These are phyloP conservation scores for Troides oblongomaculatus DNA, from an alignment of 2,888 invertebrate genomes.

Conservation along the genomic window DNA sequence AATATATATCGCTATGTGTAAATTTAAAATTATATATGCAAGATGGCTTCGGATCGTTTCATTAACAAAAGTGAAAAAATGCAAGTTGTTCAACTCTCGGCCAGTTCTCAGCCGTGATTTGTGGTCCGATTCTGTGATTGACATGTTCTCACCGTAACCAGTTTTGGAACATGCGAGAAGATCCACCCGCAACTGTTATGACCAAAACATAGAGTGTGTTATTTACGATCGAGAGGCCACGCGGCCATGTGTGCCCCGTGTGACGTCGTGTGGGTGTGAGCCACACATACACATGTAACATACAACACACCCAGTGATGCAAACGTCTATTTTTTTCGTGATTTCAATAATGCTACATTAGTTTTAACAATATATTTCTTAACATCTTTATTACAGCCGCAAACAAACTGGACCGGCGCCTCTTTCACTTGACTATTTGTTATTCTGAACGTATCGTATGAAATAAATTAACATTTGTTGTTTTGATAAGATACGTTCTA, in stretches of 20 bases:
- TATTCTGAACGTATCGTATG: slow-evolving; percentile 13
- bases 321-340: slow-evolving; percentile 29
- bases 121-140: slow-evolving; percentile 26
- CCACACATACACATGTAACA: slow-evolving; percentile 49
- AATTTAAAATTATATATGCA: background rate
- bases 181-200: slow-evolving; percentile 43
- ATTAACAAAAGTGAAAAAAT: background rate
- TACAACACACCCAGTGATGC: slow-evolving; percentile 54
- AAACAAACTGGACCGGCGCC: background rate
- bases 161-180: slow-evolving; percentile 38
- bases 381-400: background rate
- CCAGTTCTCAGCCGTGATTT: slow-evolving; percentile 5
- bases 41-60: background rate
- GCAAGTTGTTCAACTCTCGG: background rate
- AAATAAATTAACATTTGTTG: slow-evolving; percentile 20
- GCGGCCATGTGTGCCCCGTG: slow-evolving; percentile 53
- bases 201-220: slow-evolving; percentile 49
- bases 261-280: slow-evolving; percentile 68
- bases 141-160: slow-evolving; percentile 34
- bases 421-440: slow-evolving; percentile 10
- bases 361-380: slow-evolving; percentile 4
- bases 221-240: slow-evolving; percentile 70
- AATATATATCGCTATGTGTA: background rate
- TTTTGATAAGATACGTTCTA: slow-evolving; percentile 27
- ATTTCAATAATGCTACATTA: slow-evolving; percentile 10